These are phyloP conservation scores for Caenorhabditis briggsae DNA, from an alignment of 1,140 invertebrate species.

Conservation along the genomic window DNA sequence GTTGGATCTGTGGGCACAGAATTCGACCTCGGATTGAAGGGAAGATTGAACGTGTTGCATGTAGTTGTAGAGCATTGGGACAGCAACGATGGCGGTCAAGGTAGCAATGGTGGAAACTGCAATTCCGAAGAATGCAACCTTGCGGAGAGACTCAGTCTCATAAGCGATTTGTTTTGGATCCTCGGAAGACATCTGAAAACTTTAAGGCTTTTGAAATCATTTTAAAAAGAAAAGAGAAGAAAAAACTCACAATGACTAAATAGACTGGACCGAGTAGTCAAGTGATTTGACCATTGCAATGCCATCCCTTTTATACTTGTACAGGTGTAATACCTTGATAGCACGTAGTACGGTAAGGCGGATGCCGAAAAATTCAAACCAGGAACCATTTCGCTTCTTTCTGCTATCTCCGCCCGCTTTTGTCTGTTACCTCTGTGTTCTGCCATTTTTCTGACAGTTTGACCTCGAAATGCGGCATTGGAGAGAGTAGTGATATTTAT, in stretches of 20 bases:
- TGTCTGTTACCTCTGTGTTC: constrained; percentile 25
- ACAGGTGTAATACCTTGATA: constrained; percentile 28
- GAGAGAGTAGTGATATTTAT: constrained; percentile 38
- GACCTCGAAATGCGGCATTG: constrained; percentile 29
- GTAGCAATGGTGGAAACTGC: constrained; percentile 68
- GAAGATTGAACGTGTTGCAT: constrained; percentile 69
- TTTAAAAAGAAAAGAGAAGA: neutral
- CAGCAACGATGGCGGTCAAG: constrained; percentile 65
- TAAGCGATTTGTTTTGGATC: constrained; percentile 55
- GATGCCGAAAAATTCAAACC: constrained; percentile 43
- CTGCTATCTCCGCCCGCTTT: neutral
- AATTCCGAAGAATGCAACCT: constrained; percentile 68
- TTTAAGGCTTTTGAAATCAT: neutral
- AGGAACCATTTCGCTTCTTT: constrained; percentile 45
- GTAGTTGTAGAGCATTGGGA: constrained; percentile 70
- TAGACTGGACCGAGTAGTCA: constrained; percentile 51
- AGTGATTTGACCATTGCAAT: constrained; percentile 39
- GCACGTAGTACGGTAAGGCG: constrained; percentile 41
- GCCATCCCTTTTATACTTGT: constrained; percentile 37
- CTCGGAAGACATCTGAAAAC: constrained; percentile 57
- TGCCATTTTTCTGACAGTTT: constrained; percentile 42
- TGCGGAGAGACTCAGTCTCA: constrained; percentile 65
- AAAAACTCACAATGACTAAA: constrained; percentile 51
- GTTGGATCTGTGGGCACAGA: constrained; percentile 65
- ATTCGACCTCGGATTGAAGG: constrained; percentile 68